phyloP scores from a whole-genome alignment of 1,140 invertebrate genomes.

The Nasonia longicornis region DNA sequence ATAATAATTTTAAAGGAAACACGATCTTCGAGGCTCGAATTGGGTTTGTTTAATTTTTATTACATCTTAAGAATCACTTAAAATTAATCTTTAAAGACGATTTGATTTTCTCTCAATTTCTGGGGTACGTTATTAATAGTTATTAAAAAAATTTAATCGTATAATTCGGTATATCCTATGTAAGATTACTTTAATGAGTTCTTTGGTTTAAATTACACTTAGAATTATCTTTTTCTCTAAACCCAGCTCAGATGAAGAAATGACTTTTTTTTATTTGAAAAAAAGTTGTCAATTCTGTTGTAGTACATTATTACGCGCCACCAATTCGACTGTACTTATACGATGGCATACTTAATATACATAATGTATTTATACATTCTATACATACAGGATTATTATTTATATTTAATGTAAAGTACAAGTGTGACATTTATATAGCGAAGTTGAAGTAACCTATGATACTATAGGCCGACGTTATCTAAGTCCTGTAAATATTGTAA shows the following conservation, averaged over 20 bases:
- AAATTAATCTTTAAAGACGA: neutral
- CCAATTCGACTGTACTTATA: conserved; percentile 41
- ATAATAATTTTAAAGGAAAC: conserved; percentile 26
- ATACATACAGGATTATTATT: conserved; percentile 44
- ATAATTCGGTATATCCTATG: neutral
- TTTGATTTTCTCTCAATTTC: neutral
- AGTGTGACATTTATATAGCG: conserved; percentile 49
- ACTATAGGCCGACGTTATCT: conserved; percentile 43
- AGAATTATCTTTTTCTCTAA: neutral
- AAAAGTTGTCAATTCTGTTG: conserved; percentile 8
- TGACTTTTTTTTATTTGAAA: conserved; percentile 10
- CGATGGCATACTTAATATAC: conserved; percentile 42
- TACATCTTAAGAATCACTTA: neutral
- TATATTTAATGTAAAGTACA: conserved; percentile 48
- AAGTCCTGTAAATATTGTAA: conserved; percentile 62
- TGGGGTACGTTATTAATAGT: neutral
- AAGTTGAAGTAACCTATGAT: conserved; percentile 46
- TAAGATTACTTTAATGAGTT: neutral
- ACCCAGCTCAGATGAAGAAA: conserved; percentile 28
- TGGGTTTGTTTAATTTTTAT: conserved; percentile 22
- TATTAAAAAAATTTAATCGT: neutral
- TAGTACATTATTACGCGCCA: neutral
- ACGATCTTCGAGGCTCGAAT: conserved; percentile 13
- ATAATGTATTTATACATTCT: conserved; percentile 42
- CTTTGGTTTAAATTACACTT: neutral